phyloP scores from a whole-genome alignment of 2,888 invertebrate species.

The Physocephala rufipes region DNA sequence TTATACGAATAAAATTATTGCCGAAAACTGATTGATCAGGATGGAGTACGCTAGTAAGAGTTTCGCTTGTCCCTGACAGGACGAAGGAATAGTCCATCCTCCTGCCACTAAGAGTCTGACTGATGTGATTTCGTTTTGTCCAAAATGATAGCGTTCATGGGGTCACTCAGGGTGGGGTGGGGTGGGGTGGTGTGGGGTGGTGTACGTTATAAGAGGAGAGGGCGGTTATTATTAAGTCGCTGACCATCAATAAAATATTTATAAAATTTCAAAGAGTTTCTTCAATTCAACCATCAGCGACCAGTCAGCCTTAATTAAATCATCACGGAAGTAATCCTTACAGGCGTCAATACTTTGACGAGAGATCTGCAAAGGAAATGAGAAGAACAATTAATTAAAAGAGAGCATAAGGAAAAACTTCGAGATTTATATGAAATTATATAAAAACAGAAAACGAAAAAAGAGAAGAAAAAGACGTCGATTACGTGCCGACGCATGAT shows the following conservation, averaged over 20 bases:
- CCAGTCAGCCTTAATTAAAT: slow-evolving; percentile 97
- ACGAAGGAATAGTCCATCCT: no score
- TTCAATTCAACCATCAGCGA: slow-evolving; percentile 98
- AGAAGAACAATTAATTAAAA: not conserved
- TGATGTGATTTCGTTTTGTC: no score
- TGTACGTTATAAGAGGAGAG: not conserved
- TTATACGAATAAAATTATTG: no score
- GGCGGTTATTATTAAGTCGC: not conserved
- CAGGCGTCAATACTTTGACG: slow-evolving; percentile 98
- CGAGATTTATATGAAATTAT: not conserved
- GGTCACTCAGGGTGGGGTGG: not conserved
- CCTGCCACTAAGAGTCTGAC: no score
- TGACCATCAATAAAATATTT: slow-evolving; percentile 58
- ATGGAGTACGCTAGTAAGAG: not conserved
- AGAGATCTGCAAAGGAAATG: slow-evolving; percentile 77
- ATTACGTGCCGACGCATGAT: slow-evolving; percentile 2
- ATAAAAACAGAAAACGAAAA: not conserved
- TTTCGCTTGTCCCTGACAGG: not conserved
- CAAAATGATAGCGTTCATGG: no score
- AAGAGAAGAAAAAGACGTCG: not conserved
- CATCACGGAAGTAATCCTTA: slow-evolving; percentile 98
- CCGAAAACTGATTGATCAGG: not conserved
- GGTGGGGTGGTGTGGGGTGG: not conserved
- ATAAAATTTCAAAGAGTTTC: slow-evolving; percentile 95
- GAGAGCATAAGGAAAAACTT: not conserved